Evolutionary conservation across 92 coral and sea anemone genomes (phyloP).

Genomic region (Blastomussa wellsi): DNA sequence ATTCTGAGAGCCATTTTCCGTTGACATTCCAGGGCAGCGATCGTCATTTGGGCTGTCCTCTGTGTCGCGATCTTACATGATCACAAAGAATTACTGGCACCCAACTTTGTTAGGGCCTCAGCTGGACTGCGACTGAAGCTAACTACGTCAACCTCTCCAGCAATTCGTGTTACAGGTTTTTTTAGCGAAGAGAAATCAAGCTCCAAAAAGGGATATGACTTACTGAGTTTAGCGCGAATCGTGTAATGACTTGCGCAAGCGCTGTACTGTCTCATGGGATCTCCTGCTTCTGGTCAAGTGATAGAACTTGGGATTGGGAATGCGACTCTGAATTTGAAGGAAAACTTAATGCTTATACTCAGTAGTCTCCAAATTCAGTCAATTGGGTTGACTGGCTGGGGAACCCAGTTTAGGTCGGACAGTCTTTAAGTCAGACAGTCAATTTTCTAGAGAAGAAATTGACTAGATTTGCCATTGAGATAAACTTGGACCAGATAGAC

Average conservation of each 20-base stretch:
- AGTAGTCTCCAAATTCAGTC: conserved; percentile 11
- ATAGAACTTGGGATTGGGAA: conserved; percentile 57
- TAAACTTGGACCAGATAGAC: not conserved
- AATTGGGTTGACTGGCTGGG: conserved; percentile 24
- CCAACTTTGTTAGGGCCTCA: conserved; percentile 31
- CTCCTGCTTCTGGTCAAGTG: no score
- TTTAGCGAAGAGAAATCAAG: conserved; percentile 15
- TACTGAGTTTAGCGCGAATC: conserved; percentile 28
- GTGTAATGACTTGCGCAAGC: conserved; percentile 36
- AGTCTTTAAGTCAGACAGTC: no score
- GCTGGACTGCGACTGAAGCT: conserved; percentile 31
- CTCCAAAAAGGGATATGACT: conserved; percentile 4
- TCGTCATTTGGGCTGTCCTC: conserved; percentile 25
- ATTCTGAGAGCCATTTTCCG: not conserved
- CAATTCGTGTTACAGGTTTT: not conserved
- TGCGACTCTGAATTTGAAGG: conserved; percentile 24
- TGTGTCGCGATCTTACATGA: conserved; percentile 8
- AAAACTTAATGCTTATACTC: not conserved
- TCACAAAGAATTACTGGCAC: conserved; percentile 15
- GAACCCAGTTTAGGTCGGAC: conserved; percentile 12
- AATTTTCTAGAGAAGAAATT: not conserved
- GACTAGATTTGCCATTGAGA: conserved; percentile 16
- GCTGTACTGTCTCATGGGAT: no score
- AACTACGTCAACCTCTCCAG: conserved; percentile 39
- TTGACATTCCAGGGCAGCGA: conserved; percentile 11